Conservation (phyloP, 1,140 invertebrate genomes). For the Andrena cerasifolii region DNA sequence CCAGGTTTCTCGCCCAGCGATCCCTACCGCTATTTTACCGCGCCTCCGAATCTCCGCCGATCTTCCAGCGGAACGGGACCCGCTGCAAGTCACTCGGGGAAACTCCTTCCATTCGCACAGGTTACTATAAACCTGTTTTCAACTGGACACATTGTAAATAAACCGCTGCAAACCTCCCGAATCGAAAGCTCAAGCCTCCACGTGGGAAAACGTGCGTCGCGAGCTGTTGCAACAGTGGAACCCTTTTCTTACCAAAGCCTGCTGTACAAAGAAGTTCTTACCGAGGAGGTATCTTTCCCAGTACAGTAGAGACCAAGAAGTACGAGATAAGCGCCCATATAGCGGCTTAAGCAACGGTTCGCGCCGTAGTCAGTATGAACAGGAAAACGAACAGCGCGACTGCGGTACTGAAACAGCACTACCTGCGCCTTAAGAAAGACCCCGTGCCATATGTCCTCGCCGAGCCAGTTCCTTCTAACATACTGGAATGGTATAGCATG, state of each 20-base stretch:
- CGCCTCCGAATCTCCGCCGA: not conserved
- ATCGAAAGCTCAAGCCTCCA: not conserved
- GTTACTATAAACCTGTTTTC: not conserved
- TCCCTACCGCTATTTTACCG: no score
- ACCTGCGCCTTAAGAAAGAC: slow-evolving; percentile 95
- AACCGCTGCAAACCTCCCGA: not conserved
- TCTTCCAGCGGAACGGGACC: not conserved
- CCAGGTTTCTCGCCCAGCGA: not conserved
- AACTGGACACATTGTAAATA: not conserved
- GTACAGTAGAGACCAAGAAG: not conserved
- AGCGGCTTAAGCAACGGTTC: not conserved
- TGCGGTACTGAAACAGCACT: slow-evolving; percentile 96
- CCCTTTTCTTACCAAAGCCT: no score
- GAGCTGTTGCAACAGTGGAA: no score
- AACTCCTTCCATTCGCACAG: not conserved
- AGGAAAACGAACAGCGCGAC: slow-evolving; percentile 87
- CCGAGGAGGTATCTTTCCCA: not conserved
- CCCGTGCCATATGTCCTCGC: slow-evolving; percentile 97
- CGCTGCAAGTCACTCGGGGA: not conserved
- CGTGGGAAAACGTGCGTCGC: no score
- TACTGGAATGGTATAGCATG: slow-evolving; percentile 97
- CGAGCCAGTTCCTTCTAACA: slow-evolving; percentile 97
- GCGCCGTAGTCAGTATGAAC: slow-evolving; percentile 75
- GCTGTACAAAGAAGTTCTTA: not conserved
- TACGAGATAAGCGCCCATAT: not conserved